phyloP scores from a whole-genome alignment of 37 sponge, comb jelly and placozoan species.

The Crambe crambe region DNA sequence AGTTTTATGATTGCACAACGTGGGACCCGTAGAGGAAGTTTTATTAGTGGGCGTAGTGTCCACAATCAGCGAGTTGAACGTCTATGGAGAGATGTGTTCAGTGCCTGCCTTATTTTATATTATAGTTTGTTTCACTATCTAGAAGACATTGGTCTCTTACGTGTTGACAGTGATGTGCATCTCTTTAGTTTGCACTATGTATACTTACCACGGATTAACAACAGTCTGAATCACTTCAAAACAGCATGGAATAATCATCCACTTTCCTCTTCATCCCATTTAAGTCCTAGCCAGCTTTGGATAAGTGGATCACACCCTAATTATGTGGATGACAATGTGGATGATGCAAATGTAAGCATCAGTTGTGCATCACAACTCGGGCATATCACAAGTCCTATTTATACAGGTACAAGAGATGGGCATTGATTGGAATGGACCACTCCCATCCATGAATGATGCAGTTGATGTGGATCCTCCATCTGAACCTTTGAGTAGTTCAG shows the following conservation, averaged over 20 bases:
- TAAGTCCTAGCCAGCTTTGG: slow-evolving; percentile 35
- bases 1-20: slow-evolving; percentile 35
- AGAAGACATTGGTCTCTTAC: too few relatives aligned
- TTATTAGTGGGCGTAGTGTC: too few relatives aligned
- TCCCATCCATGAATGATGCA: neutral
- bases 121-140: too few relatives aligned
- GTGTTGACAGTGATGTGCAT: too few relatives aligned
- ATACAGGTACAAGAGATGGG: neutral
- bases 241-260: too few relatives aligned
- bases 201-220: too few relatives aligned
- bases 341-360: slow-evolving; percentile 1
- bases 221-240: too few relatives aligned
- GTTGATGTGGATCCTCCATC: neutral
- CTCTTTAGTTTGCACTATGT: too few relatives aligned
- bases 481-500: slow-evolving; percentile 1
- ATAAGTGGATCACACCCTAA: neutral
- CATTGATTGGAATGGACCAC: slow-evolving; percentile 51
- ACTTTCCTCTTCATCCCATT: too few relatives aligned
- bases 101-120: too few relatives aligned
- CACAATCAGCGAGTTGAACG: slow-evolving; percentile 65
- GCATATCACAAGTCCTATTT: neutral
- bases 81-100: slow-evolving; percentile 66
- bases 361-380: too few relatives aligned
- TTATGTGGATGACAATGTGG: neutral
- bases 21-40: slow-evolving; percentile 40